Base-by-base conservation (phyloP, 2,113 vertebrate species). In the Oncorhynchus mykiss region DNA sequence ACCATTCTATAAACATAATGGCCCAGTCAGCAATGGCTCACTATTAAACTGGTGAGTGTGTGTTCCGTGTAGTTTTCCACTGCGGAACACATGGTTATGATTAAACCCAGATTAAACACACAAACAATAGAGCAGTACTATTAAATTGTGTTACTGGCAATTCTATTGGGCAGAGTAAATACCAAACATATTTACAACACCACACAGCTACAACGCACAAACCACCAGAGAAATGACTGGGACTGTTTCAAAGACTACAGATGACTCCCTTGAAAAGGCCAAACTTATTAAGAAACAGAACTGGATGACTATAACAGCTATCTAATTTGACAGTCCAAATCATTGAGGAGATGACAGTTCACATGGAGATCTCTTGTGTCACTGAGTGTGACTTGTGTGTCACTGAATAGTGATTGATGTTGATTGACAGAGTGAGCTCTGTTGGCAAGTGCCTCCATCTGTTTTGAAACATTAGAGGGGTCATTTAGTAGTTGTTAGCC, bases 111-210 rank as follows among this genome's bases (percentile, higher is more conserved):
- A 88, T 82, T 69, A 84, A 85, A 85, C 71, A 76, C 87, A 83
- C 67, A 87, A 88, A 88, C 85, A 88, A 90, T 83, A 73, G 82
- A 78, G 65, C 72, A 70, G 72, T 86, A 87, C 79, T 86, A 80
- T 73, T 78, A 74, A 85, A 80, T 73, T 78, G 75, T 34, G 82
- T 73, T 70, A 73, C 75, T 71, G 67, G 72, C 70, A 78, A 48
- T 71, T 65, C 80, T 79, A 81, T 78, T 81, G 81, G 79, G 51
- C 14, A 51, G 78, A 88, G 69, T 45, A 73, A 75, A 60, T 27
- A 85, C 80, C 73, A 80, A 72, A 78, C 78, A 65, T 86, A 76
- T 87, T 66, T 57, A 54, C 25, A 77, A 67, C 49, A 51, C 73
- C 48, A 54, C 77, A 74, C 77, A 29, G 73, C 51, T 22, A 54